phyloP scores from a whole-genome alignment of 2,113 vertebrate genomes.

The Xiphorhynchus elegans region DNA sequence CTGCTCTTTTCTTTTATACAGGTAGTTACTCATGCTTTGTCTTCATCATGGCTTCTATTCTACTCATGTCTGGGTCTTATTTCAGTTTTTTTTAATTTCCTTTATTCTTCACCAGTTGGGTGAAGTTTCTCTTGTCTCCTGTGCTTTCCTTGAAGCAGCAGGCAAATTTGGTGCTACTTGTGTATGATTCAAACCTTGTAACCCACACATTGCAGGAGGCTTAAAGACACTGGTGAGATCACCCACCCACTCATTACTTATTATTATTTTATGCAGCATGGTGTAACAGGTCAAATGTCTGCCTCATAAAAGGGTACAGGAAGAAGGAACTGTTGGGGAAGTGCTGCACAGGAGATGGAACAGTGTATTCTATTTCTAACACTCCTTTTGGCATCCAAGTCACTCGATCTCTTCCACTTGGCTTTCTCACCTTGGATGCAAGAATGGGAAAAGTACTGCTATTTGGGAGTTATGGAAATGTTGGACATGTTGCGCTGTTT shows the following conservation, averaged over 20 bases:
- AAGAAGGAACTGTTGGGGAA: background rate
- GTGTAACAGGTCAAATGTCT: constrained; percentile 57
- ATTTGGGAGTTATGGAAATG: background rate
- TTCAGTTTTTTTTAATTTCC: background rate
- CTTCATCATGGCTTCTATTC: background rate
- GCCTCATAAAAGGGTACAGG: background rate
- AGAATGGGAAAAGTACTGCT: background rate
- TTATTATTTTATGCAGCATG: constrained; percentile 39
- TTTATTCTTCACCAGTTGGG: background rate
- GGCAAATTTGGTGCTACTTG: background rate
- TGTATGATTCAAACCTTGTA: constrained; percentile 51
- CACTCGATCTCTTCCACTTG: background rate
- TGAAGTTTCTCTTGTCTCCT: background rate
- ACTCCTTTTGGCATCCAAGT: background rate
- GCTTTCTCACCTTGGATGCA: background rate
- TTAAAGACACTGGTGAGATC: constrained; percentile 53
- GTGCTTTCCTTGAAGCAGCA: background rate
- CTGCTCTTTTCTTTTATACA: background rate
- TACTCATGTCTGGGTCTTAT: background rate
- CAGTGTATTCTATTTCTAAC: background rate
- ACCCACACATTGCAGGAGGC: constrained; percentile 49
- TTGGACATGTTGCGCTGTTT: background rate
- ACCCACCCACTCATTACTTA: constrained; percentile 47
- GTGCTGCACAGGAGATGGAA: background rate
- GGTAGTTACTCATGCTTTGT: background rate